Evolutionary conservation across 2,113 vertebrate species (phyloP), one percentile per base, ranked within the genome.

Genomic region (Callopanchax toddi): DNA sequence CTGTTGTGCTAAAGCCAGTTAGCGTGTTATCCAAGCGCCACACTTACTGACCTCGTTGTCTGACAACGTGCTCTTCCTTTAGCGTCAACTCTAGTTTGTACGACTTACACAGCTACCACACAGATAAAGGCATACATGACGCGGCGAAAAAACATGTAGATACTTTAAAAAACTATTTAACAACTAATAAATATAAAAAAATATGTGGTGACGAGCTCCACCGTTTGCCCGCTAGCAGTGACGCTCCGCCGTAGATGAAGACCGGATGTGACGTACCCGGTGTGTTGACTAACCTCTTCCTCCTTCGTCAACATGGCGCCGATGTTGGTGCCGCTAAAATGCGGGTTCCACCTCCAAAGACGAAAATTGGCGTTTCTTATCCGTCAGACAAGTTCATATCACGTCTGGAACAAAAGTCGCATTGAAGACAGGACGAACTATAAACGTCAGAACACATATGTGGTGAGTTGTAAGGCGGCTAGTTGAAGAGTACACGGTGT

Each of bases 251-350:
- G 45, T 0, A 18, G 13, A 1, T 0, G 37, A 23, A 26, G 32
- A 6, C 44, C 67, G 89, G 89, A 87, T 57, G 4, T 87, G 80
- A 84, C 82, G 86, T 79, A 26, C 0, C 43, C 77, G 79, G 82
- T 22, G 68, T 36, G 50, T 50, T 42, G 11, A 3, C 60, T 6
- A 2, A 49, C 45, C 53, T 51, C 61, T 68, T 66, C 79, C 40
- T 63, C 45, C 29, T 48, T 50, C 4, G 11, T 17, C 68, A 93
- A 90, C 87, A 93, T 94, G 93, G 92, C 91, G 90, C 81, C 80
- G 74, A 83, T 92, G 69, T 85, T 91, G 75, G 52, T 44, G 11
- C 64, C 79, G 43, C 62, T 90, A 5, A 83, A 91, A 70, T 90
- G 89, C 67, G 82, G 87, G 44, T 62, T 86, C 50, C 59, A 87